These are phyloP conservation scores for Oenanthe melanoleuca DNA, from an alignment of 2,113 vertebrate genomes.

Conservation along the genomic window DNA sequence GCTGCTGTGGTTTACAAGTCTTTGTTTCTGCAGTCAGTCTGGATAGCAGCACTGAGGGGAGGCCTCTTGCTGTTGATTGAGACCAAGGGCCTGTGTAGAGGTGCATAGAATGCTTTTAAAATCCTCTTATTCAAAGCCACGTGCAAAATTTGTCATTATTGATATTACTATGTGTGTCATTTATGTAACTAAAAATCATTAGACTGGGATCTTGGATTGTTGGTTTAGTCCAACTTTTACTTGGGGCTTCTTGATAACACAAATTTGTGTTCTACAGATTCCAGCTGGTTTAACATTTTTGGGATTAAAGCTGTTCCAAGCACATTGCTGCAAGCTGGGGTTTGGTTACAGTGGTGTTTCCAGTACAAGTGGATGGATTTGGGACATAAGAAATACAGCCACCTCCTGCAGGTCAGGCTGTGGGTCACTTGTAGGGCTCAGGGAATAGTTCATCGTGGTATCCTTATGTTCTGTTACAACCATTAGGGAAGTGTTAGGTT, in stretches of 20 bases:
- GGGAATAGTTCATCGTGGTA: not conserved
- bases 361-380: not conserved
- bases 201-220: not conserved
- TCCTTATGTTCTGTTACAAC: not conserved
- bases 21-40: not conserved
- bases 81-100: not conserved
- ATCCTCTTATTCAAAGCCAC: not conserved
- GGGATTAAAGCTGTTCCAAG: not conserved
- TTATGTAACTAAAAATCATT: not conserved
- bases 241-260: not conserved
- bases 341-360: not conserved
- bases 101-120: not conserved
- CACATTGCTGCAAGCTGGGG: not conserved
- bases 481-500: not conserved
- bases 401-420: not conserved
- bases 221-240: not conserved
- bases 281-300: not conserved
- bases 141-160: not conserved
- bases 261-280: not conserved
- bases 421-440: not conserved
- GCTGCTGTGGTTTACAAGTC: not conserved
- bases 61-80: not conserved
- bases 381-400: not conserved
- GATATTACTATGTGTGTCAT: not conserved
- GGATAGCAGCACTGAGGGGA: not conserved